Conservation (phyloP, 2,797 vertebrate species). For the Chanos chanos region DNA sequence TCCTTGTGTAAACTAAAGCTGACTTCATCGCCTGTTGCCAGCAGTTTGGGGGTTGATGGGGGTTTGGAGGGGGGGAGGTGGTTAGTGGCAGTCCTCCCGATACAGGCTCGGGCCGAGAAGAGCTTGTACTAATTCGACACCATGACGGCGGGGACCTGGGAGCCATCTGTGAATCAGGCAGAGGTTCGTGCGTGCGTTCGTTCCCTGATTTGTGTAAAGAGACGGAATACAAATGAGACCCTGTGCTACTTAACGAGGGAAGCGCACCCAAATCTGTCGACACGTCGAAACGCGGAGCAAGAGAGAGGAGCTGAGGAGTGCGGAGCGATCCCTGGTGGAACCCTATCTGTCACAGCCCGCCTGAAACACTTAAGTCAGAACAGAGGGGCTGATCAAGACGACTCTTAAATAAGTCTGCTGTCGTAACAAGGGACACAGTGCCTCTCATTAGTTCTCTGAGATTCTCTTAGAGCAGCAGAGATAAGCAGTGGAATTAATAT, state of each 20-base stretch:
- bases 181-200: conserved; percentile 45
- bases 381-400: too few relatives aligned
- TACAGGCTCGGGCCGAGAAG: conserved; percentile 4
- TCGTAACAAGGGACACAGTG: too few relatives aligned
- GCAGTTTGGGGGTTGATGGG: neutral
- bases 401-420: too few relatives aligned
- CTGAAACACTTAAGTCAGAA: too few relatives aligned
- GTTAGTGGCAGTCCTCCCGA: neutral
- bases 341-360: too few relatives aligned
- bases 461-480: too few relatives aligned
- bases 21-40: conserved; percentile 25
- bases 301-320: neutral
- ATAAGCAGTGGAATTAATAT: too few relatives aligned
- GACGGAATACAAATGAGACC: conserved; percentile 40
- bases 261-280: conserved; percentile 13
- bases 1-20: conserved; percentile 34
- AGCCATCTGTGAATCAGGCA: conserved; percentile 37
- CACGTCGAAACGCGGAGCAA: neutral
- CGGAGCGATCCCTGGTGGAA: too few relatives aligned
- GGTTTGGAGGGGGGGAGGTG: neutral
- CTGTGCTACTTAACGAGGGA: conserved; percentile 27
- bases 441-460: too few relatives aligned
- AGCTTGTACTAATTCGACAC: conserved; percentile 18
- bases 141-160: conserved; percentile 32
- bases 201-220: conserved; percentile 37